These are phyloP conservation scores for Alcis repandata DNA, from an alignment of 2,888 invertebrate genomes.

Conservation along the genomic window DNA sequence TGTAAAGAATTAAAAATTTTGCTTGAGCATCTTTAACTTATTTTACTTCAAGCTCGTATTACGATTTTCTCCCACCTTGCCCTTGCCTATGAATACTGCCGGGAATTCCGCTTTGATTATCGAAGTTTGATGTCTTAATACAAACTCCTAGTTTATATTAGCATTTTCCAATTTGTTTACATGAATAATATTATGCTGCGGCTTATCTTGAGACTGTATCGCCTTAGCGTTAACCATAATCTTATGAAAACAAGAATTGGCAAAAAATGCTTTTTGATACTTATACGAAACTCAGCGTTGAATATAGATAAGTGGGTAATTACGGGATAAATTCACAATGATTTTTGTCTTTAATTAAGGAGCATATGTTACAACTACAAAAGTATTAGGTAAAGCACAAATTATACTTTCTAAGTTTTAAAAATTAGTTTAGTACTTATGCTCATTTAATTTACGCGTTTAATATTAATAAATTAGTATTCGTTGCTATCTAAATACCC, in stretches of 20 bases:
- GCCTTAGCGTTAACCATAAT: slow-evolving; percentile 1
- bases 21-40: neutral
- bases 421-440: no score
- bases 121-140: slow-evolving; percentile 82
- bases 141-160: slow-evolving; percentile 70
- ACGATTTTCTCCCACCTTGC: slow-evolving; percentile 40
- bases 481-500: no score
- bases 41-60: neutral
- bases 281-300: no score
- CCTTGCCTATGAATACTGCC: slow-evolving; percentile 59
- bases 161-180: slow-evolving; percentile 80
- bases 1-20: no score
- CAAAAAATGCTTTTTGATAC: neutral
- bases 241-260: slow-evolving; percentile 3
- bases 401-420: no score
- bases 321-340: no score
- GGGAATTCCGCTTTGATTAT: slow-evolving; percentile 78
- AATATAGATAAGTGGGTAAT: no score
- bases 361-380: no score
- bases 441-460: no score
- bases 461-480: no score
- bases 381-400: no score
- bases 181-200: slow-evolving; percentile 56
- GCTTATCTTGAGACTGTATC: slow-evolving; percentile 32
- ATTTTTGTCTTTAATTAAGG: no score